phyloP scores from a whole-genome alignment of 2,888 invertebrate species.

The Ochropleura plecta region DNA sequence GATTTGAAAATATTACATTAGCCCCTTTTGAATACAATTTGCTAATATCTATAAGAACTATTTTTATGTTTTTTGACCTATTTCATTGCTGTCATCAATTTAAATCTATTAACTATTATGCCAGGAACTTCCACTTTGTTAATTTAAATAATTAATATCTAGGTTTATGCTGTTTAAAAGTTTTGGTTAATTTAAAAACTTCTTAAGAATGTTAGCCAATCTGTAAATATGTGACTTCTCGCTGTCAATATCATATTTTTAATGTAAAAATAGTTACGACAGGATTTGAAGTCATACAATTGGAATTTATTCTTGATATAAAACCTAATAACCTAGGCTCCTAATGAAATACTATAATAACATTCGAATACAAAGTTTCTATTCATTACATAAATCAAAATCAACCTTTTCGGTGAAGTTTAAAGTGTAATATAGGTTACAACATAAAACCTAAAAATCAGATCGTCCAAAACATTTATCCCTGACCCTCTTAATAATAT shows the following conservation, averaged over 20 bases:
- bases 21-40: neutral
- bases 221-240: slow-evolving; percentile 59
- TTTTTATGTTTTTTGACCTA: slow-evolving; percentile 14
- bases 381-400: slow-evolving; percentile 16
- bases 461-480: slow-evolving; percentile 83
- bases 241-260: slow-evolving; percentile 63
- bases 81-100: slow-evolving; percentile 24
- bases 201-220: slow-evolving; percentile 57
- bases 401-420: slow-evolving; percentile 39
- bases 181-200: slow-evolving; percentile 55
- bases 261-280: slow-evolving; percentile 65
- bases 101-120: slow-evolving; percentile 24
- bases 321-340: slow-evolving; percentile 50
- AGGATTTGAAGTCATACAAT: slow-evolving; percentile 62
- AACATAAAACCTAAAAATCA: slow-evolving; percentile 74
- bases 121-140: slow-evolving; percentile 40
- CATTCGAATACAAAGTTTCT: slow-evolving; percentile 19
- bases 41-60: slow-evolving; percentile 38
- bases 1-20: neutral
- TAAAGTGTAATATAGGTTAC: slow-evolving; percentile 61
- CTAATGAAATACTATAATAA: slow-evolving; percentile 44
- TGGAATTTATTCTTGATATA: slow-evolving; percentile 59
- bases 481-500: slow-evolving; percentile 80
- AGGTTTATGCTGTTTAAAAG: slow-evolving; percentile 45
- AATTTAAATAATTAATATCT: slow-evolving; percentile 25